Evolutionary conservation across 2,113 vertebrate species (phyloP), one percentile per base, ranked within the genome.

Genomic region (Glareola pratincola): DNA sequence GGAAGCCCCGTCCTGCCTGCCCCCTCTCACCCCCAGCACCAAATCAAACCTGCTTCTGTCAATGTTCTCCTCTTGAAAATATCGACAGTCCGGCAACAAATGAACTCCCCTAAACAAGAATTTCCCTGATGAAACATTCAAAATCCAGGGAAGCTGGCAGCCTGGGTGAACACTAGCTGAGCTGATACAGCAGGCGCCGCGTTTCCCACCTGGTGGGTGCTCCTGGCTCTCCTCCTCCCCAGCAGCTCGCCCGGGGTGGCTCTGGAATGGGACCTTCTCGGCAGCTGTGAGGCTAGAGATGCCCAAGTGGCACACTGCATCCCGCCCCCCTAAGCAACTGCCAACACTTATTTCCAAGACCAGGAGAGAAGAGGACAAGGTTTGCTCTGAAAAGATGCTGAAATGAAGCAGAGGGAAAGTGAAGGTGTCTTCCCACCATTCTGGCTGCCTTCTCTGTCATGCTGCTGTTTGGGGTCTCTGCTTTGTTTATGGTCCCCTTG

Each of bases 361-460:
- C 3, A 6, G 53, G 43, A 27, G 5, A 39, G 67, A 32, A 0
- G 6, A 62, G 62, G 45, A 32, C 12, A 20, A 54, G 47, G 21
- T 62, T 62, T 50, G 36, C 47, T 37, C n/a, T 36, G 69, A 34
- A 23, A 54, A 56, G 77, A 27, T 43, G 60, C 41, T 54, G 72
- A 26, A 37, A 36, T 6, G 63, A 32, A 32, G 22, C 36, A 26
- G 50, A 37, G 41, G 76, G 48, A 39, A 53, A 64, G 68, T 1
- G 1, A 41, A 22, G 41, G 48, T 2, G 1, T 7, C 9, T 41
- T 67, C 69, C 30, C 27, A 5, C 41, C 22, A 9, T 26, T 29
- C 72, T 0, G 4, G 34, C 29, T 21, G 47, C 4, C 1, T 30
- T 63, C 29, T 62, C 72, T 12, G 29, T 24, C 37, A 2, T 0